These are phyloP conservation scores for Potamarius usumacintae DNA, from an alignment of 2,113 vertebrate genomes.

Conservation along the genomic window DNA sequence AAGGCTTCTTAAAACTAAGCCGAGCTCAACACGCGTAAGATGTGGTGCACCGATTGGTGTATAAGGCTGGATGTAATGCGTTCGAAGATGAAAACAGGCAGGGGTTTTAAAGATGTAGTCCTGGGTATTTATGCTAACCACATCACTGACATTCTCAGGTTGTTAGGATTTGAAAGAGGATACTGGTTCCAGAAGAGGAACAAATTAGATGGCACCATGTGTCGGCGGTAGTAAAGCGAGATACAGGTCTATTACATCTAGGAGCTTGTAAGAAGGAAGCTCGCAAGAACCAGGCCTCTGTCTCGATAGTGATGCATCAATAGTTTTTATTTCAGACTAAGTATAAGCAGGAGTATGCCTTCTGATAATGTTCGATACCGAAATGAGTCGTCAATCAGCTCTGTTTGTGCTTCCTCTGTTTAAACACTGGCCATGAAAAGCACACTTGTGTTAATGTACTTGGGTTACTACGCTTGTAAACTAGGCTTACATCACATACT, in stretches of 20 bases:
- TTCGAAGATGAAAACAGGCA: conserved; percentile 11
- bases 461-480: too few species aligned
- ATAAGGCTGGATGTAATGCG: conserved; percentile 2
- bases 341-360: not conserved
- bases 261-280: not conserved
- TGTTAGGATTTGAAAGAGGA: not conserved
- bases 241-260: not conserved
- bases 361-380: too few species aligned
- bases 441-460: too few species aligned
- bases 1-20: conserved; percentile 39
- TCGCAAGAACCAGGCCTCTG: not conserved
- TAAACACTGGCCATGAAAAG: not conserved
- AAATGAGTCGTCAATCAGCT: too few species aligned
- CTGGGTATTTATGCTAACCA: conserved; percentile 10
- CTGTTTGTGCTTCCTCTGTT: too few species aligned
- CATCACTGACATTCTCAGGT: not conserved
- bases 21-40: conserved; percentile 26
- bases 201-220: not conserved
- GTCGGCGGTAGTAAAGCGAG: not conserved
- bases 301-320: not conserved
- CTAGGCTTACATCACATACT: not conserved
- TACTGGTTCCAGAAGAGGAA: not conserved
- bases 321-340: not conserved
- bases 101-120: conserved; percentile 7
- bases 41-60: not conserved